These are phyloP conservation scores for Brenthis daphne DNA, from an alignment of 2,888 invertebrate genomes.

Conservation along the genomic window DNA sequence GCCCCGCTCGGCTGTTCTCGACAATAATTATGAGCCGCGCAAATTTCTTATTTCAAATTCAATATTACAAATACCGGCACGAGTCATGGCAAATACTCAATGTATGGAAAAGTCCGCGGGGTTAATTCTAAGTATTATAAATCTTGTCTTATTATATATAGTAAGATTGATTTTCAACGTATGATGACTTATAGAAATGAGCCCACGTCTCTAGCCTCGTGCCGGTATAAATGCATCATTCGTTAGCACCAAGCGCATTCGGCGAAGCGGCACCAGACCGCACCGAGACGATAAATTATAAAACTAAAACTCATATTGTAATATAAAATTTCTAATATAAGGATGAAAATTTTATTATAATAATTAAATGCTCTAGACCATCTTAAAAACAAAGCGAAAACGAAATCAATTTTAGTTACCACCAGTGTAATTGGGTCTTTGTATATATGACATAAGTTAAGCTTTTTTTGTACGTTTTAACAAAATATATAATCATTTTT, in stretches of 20 bases:
- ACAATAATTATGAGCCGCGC: no score
- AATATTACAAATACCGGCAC: neutral
- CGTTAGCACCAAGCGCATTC: conserved; percentile 33
- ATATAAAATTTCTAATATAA: conserved; percentile 24
- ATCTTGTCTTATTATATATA: no score
- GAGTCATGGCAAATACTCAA: neutral
- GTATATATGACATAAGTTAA: neutral
- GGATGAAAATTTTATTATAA: conserved; percentile 25
- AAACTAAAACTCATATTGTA: conserved; percentile 20
- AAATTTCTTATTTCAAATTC: no score
- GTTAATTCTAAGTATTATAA: no score
- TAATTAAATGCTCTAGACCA: conserved; percentile 40
- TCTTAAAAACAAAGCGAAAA: conserved; percentile 49
- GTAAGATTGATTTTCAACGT: neutral
- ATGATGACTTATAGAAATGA: neutral
- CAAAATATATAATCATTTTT: neutral
- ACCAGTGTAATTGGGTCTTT: conserved; percentile 1
- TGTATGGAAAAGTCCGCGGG: neutral
- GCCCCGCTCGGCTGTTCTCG: neutral
- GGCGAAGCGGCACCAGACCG: conserved; percentile 21
- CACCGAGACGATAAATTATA: conserved; percentile 19
- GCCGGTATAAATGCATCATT: conserved; percentile 9
- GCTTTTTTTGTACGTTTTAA: neutral
- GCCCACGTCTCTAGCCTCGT: neutral
- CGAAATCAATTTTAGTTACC: conserved; percentile 27